Percentiles rank a stretch among this genome's conserved stretches.
phyloP scores from a whole-genome alignment of 2,113 vertebrate species.

The Gracilinanus agilis region DNA sequence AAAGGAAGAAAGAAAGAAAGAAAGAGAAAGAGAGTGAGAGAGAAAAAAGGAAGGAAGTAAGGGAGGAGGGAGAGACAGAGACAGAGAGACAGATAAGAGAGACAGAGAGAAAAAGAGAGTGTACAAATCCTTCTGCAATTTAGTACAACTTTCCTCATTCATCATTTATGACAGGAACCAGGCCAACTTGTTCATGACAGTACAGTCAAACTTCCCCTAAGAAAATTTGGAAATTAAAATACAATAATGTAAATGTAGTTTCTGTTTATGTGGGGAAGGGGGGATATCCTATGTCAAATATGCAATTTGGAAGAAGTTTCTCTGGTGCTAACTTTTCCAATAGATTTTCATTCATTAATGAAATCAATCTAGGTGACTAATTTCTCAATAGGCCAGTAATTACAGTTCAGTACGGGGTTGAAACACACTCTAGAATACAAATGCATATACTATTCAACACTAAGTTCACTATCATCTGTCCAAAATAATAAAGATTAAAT shows the following conservation, averaged over 20 bases:
- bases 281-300: neutral
- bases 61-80: neutral
- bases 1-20: neutral
- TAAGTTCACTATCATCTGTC: neutral
- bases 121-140: neutral
- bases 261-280: neutral
- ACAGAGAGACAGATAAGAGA: no score
- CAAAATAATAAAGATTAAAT: neutral
- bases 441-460: neutral
- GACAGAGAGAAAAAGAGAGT: neutral
- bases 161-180: neutral
- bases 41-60: neutral
- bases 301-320: neutral
- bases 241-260: neutral
- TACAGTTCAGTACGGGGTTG: neutral
- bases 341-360: neutral
- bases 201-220: neutral
- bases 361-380: neutral
- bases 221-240: neutral
- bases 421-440: neutral
- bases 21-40: no score
- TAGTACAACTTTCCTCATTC: neutral
- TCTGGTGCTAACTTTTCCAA: neutral
- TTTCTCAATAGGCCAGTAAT: conserved; percentile 4
- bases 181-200: neutral